These are phyloP conservation scores for Rhinogobius similis DNA, from an alignment of 2,113 vertebrate genomes.

Conservation along the genomic window DNA sequence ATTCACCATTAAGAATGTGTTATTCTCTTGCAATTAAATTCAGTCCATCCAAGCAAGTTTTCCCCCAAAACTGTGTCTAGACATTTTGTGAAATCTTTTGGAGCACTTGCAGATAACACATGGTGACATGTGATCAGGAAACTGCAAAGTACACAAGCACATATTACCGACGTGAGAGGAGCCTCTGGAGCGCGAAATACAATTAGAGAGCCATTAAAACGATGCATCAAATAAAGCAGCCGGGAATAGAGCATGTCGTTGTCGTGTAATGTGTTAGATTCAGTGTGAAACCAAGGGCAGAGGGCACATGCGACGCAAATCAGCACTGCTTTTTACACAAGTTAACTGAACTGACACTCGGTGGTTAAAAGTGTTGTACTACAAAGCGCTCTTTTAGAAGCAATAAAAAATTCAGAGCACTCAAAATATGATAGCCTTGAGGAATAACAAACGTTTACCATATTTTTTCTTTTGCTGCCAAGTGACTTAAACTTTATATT, in stretches of 20 bases:
- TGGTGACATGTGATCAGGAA: constrained; percentile 50
- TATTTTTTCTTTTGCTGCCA: not conserved
- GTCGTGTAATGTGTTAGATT: constrained; percentile 29
- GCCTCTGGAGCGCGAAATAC: constrained; percentile 42
- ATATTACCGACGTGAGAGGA: constrained; percentile 50
- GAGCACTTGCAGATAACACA: constrained; percentile 32
- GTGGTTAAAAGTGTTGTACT: not conserved
- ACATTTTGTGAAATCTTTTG: not conserved
- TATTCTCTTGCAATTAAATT: not conserved
- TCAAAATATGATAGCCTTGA: not conserved
- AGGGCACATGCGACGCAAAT: not conserved
- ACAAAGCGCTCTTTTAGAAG: not conserved
- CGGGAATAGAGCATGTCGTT: constrained; percentile 38
- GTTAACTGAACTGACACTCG: not conserved
- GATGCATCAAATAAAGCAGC: constrained; percentile 47
- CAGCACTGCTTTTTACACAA: not conserved
- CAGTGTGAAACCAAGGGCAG: constrained; percentile 3
- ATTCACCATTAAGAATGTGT: too few species aligned
- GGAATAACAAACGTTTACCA: not conserved
- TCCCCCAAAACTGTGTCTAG: not conserved
- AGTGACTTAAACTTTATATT: not conserved
- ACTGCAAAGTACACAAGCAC: constrained; percentile 37
- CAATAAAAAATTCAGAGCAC: not conserved
- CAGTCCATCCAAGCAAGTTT: not conserved
- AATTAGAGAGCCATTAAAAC: constrained; percentile 53